A percentile compares a stretch with the other conserved stretches of the same genome.
phyloP scores from a whole-genome alignment of 2,113 vertebrate genomes.

The Neoarius graeffei region DNA sequence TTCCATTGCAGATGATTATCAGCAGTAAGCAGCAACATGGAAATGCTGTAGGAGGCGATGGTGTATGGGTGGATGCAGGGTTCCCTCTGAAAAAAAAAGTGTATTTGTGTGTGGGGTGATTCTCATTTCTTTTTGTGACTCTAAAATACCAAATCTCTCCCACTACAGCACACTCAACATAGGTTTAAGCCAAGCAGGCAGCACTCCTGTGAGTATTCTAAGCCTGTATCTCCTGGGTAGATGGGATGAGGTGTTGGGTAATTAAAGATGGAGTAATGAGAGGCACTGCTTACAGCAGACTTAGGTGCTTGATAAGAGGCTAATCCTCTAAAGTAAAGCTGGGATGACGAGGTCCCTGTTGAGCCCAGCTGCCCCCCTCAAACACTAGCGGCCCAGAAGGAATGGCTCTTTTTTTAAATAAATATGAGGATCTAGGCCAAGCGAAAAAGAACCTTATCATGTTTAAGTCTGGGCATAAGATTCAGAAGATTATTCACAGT shows the following conservation, averaged over 20 bases:
- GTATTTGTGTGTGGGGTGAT: conserved; percentile 21
- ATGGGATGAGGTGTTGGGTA: conserved; percentile 71
- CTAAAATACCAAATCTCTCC: not conserved
- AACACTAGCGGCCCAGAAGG: conserved; percentile 61
- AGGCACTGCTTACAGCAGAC: conserved; percentile 72
- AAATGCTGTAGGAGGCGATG: conserved; percentile 53
- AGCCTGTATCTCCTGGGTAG: conserved; percentile 62
- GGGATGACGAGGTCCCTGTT: conserved; percentile 71
- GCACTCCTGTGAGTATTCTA: conserved; percentile 31
- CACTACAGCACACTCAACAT: conserved; percentile 22
- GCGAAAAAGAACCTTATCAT: not conserved
- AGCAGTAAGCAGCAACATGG: conserved; percentile 52
- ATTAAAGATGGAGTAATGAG: conserved; percentile 81
- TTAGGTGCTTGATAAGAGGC: conserved; percentile 75
- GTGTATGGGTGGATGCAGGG: conserved; percentile 64
- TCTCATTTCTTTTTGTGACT: not conserved
- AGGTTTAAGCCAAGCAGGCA: conserved; percentile 64
- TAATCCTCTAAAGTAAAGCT: conserved; percentile 75
- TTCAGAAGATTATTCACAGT: not conserved
- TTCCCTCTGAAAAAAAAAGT: conserved; percentile 71
- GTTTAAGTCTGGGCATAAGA: conserved; percentile 14
- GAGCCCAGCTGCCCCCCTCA: conserved; percentile 55
- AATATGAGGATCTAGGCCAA: conserved; percentile 41
- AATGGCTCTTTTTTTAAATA: conserved; percentile 10
- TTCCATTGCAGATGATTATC: conserved; percentile 56